Evolutionary conservation across 2,888 invertebrate species (phyloP).

Genomic region (Lutraria lutraria): DNA sequence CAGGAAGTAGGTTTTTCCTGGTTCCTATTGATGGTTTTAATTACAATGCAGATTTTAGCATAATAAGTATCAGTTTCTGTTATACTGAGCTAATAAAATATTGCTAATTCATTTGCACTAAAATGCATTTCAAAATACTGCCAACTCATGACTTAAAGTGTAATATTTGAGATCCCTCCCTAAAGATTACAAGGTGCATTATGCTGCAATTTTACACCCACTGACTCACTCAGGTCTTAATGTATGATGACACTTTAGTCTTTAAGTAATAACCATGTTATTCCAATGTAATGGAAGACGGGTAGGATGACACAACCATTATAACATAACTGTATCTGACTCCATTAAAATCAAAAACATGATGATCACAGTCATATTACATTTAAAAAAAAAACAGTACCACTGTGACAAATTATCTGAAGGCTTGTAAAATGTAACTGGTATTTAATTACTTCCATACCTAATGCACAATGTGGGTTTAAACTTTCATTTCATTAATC

Average conservation of each 20-base stretch:
- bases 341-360: slow-evolving; percentile 16
- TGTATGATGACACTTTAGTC: neutral
- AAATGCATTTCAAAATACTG: neutral
- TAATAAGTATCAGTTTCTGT: too few relatives aligned
- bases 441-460: slow-evolving; percentile 9
- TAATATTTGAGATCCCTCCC: neutral
- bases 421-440: neutral
- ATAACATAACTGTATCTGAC: neutral
- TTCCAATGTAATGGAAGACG: neutral
- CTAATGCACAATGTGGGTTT: slow-evolving; percentile 8
- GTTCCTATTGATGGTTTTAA: too few relatives aligned
- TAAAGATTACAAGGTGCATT: neutral
- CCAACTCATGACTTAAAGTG: neutral
- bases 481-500: slow-evolving; percentile 5
- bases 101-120: neutral
- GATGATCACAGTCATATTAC: neutral
- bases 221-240: neutral
- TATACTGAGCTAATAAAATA: too few relatives aligned
- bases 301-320: neutral
- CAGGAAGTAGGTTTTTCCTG: too few relatives aligned
- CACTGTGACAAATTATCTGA: slow-evolving; percentile 2
- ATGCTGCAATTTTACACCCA: neutral
- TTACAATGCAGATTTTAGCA: too few relatives aligned
- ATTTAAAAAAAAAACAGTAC: neutral
- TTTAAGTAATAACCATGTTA: neutral